Evolutionary conservation across 2,113 vertebrate species (phyloP).

Genomic region (Microtus pennsylvanicus): DNA sequence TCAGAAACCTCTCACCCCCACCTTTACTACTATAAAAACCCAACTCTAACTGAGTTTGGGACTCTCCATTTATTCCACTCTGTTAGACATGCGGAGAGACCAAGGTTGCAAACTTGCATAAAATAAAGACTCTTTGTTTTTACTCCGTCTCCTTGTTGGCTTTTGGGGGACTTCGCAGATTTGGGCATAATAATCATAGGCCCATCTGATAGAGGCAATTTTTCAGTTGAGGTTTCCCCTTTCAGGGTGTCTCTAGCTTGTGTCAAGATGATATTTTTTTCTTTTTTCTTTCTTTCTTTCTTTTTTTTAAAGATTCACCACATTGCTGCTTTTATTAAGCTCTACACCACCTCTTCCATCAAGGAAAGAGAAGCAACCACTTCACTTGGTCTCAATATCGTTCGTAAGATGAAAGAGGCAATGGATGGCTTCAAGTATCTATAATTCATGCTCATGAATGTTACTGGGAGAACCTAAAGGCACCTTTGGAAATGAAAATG

Average conservation of each 20-base stretch:
- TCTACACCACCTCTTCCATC: background rate
- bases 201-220: too few species aligned
- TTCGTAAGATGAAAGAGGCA: background rate
- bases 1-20: too few species aligned
- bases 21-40: too few species aligned
- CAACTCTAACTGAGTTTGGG: too few species aligned
- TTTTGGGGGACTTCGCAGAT: too few species aligned
- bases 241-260: background rate
- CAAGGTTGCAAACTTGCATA: too few species aligned
- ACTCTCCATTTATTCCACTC: too few species aligned
- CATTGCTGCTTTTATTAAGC: background rate
- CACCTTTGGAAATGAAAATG: background rate
- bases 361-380: background rate
- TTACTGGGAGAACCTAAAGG: background rate
- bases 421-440: background rate
- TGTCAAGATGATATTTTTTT: too few species aligned
- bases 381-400: background rate
- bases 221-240: background rate
- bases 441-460: background rate
- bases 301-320: background rate
- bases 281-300: rapidly evolving
- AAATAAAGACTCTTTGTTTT: too few species aligned
- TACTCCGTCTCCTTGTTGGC: too few species aligned
- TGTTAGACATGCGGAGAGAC: too few species aligned
- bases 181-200: background rate